Percentiles rank a stretch among this genome's conserved stretches.
Conservation (phyloP, 2,888 invertebrate genomes). For the Idaea dimidiata region DNA sequence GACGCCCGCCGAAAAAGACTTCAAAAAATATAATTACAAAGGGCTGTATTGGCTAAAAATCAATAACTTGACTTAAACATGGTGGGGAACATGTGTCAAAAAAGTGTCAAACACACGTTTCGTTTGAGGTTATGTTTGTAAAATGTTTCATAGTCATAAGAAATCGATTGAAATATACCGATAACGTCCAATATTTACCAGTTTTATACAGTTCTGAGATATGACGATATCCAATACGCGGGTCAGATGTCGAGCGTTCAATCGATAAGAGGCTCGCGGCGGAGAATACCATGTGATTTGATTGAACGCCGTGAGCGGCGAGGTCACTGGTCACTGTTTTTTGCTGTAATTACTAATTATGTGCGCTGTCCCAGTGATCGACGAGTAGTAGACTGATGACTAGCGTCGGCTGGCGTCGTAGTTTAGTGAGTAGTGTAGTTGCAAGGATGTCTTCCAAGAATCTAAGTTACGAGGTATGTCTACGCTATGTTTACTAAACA, state of each 20-base stretch:
- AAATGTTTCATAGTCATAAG: constrained; percentile 23
- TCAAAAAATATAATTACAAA: neutral
- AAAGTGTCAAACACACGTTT: neutral
- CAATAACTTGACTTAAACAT: neutral
- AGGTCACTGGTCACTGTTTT: constrained; percentile 34
- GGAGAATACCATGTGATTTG: constrained; percentile 32
- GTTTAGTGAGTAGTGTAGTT: constrained; percentile 43
- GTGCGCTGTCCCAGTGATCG: constrained; percentile 29
- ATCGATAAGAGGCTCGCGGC: constrained; percentile 44
- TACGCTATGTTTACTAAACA: constrained; percentile 21
- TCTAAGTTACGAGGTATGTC: constrained; percentile 66
- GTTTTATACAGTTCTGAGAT: constrained; percentile 36
- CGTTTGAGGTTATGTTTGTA: constrained; percentile 44
- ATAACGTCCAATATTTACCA: constrained; percentile 25
- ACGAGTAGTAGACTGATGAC: constrained; percentile 48
- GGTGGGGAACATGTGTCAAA: too few species aligned
- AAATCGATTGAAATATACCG: constrained; percentile 15
- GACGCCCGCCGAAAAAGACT: neutral
- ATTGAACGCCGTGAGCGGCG: constrained; percentile 15
- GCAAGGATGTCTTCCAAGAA: constrained; percentile 59
- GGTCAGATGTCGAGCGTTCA: constrained; percentile 60
- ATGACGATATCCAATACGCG: constrained; percentile 40
- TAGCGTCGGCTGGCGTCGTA: constrained; percentile 43
- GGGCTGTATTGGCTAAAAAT: neutral
- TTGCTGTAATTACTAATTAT: constrained; percentile 31